Base-by-base conservation (phyloP, 2,888 invertebrate genomes). In the Nowickia ferox region DNA sequence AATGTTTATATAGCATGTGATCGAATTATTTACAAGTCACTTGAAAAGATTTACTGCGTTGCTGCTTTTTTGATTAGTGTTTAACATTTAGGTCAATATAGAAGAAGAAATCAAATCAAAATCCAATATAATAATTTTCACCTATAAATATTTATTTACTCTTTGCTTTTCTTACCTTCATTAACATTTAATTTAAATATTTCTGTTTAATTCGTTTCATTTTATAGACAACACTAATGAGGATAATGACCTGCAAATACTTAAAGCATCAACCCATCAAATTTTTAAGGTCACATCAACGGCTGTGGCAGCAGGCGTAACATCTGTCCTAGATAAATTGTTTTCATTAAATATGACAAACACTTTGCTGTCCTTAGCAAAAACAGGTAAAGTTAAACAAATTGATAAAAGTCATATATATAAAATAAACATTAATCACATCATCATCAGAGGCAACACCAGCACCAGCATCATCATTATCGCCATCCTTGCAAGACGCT, bases 321-420 rank as follows among this genome's bases (percentile, higher is more conserved):
- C 55, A n/a, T 11, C 61, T 69, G 19, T 48, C 1, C 17, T 66
- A 8, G 5, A 59, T 9, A 30, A 59, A 17, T 9, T 69, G 3
- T 8, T 40, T 48, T 51, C 42, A 55, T 57, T 65, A 1, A 57
- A 57, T 11, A 11, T 65, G 9, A 48, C 59, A 77, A 71, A 59
- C 30, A 66, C 48, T 0, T 13, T 42, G 11, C 13, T 57, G 3
- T 22, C 75, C 17, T n/a, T 44, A 38, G n/a, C 46, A 17, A 6
- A 87, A 88, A 86, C 87, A 88, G 88, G 83, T 86, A 88, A 90
- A 88, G 86, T 87, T 88, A 89, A 90, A 51, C 22, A 51, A 57
- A 61, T 42, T 53, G 38, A 68, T 40, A 38, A 61, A 40, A 22
- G 2, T 17, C 22, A 40, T 46, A 51, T 30, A 30, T 0, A 30